These are phyloP conservation scores for Gobionotothen gibberifrons DNA, from an alignment of 2,797 vertebrate genomes.

Conservation along the genomic window DNA sequence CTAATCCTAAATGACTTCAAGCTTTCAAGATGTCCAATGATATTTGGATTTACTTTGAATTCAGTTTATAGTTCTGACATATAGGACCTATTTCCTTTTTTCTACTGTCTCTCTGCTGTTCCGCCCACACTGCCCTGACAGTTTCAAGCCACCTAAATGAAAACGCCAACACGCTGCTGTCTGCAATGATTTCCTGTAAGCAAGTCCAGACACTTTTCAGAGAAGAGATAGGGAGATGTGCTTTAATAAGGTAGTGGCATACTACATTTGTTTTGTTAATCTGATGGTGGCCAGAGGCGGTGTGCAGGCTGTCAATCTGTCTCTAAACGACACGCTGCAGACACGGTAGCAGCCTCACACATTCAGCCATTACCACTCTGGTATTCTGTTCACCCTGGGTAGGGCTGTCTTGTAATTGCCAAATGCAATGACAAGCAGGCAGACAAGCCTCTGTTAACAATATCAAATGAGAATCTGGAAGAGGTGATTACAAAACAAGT, in stretches of 20 bases:
- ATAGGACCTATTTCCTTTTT: slow-evolving; percentile 33
- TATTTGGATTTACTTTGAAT: slow-evolving; percentile 6
- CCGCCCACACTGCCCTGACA: slow-evolving; percentile 31
- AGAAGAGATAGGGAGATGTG: slow-evolving; percentile 33
- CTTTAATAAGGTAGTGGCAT: slow-evolving; percentile 58
- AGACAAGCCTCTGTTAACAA: slow-evolving; percentile 37
- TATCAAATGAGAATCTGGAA: slow-evolving; percentile 46
- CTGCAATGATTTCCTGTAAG: slow-evolving; percentile 43
- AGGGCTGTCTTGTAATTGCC: slow-evolving; percentile 31
- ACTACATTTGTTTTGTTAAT: slow-evolving; percentile 42
- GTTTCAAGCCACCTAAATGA: slow-evolving; percentile 40
- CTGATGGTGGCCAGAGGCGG: slow-evolving; percentile 48
- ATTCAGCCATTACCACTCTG: slow-evolving; percentile 44
- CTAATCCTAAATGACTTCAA: slow-evolving; percentile 15
- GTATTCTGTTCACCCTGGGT: slow-evolving; percentile 44
- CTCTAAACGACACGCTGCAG: slow-evolving; percentile 28
- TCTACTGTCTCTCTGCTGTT: slow-evolving; percentile 12
- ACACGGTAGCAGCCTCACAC: slow-evolving; percentile 22
- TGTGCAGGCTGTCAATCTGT: slow-evolving; percentile 36
- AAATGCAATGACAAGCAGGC: slow-evolving; percentile 37
- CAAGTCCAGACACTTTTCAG: slow-evolving; percentile 34
- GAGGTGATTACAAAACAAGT: slow-evolving; percentile 45
- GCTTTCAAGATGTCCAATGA: not conserved
- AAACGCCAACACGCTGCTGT: slow-evolving; percentile 30
- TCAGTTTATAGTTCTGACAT: slow-evolving; percentile 32